phyloP scores from a whole-genome alignment of 1,140 invertebrate species.

The Drosophila sp. region DNA sequence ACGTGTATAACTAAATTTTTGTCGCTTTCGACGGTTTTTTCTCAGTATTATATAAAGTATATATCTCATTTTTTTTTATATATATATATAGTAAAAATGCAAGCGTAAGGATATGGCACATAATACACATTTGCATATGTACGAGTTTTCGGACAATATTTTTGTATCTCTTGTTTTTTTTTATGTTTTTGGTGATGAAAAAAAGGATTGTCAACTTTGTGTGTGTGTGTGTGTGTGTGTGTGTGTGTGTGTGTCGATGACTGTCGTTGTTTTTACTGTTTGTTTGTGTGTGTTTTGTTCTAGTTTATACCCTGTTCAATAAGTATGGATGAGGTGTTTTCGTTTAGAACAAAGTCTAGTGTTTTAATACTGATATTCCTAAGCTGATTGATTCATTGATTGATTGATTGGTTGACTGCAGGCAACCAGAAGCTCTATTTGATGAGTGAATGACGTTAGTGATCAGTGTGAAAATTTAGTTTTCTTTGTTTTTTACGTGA shows the following conservation, averaged over 20 bases:
- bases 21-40: conserved; percentile 4
- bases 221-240: conserved; percentile 41
- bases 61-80: conserved; percentile 27
- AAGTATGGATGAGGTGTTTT: conserved; percentile 23
- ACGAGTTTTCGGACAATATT: conserved; percentile 45
- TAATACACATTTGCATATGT: conserved; percentile 74
- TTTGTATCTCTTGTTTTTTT: conserved; percentile 20
- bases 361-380: conserved; percentile 42
- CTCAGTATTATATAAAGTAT: conserved; percentile 15
- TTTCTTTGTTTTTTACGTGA: conserved; percentile 1
- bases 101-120: conserved; percentile 81
- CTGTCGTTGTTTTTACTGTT: conserved; percentile 36
- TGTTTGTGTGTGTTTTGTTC: conserved; percentile 32
- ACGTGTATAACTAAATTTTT: conserved; percentile 10
- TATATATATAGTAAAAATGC: conserved; percentile 66
- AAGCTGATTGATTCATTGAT: conserved; percentile 2
- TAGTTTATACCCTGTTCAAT: conserved; percentile 39
- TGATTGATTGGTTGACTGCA: conserved; percentile 7
- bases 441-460: conserved; percentile 19
- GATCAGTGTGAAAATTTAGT: not conserved
- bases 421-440: conserved; percentile 51
- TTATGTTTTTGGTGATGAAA: conserved; percentile 33
- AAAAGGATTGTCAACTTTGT: conserved; percentile 70
- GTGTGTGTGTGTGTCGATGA: conserved; percentile 40
- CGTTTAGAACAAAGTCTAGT: conserved; percentile 11